These are phyloP conservation scores for Ianthella basta DNA, from an alignment of 37 sponge, comb jelly and placozoan species.

Conservation along the genomic window DNA sequence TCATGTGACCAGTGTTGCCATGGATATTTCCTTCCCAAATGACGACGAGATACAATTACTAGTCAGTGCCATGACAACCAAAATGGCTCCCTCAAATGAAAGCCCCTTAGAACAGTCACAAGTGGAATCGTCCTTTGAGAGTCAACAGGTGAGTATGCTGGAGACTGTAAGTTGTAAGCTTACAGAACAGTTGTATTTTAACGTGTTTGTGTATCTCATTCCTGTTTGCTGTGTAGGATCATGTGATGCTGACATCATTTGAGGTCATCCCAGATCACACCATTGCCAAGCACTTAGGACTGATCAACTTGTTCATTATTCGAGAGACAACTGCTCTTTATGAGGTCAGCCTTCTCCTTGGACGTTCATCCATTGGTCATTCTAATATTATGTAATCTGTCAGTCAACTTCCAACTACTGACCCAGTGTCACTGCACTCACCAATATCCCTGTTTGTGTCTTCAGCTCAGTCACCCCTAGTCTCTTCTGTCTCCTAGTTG, in stretches of 20 bases:
- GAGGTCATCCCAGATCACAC: neutral
- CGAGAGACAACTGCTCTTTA: slow-evolving; percentile 3
- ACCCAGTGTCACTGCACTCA: neutral
- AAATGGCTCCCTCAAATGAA: neutral
- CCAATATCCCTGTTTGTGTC: neutral
- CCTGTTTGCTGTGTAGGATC: too few species aligned
- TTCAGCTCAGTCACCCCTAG: neutral
- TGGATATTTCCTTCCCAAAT: slow-evolving; percentile 66
- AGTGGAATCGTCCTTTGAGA: too few species aligned
- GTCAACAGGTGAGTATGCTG: too few species aligned
- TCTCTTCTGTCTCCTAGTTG: neutral
- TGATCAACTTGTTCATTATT: slow-evolving; percentile 22
- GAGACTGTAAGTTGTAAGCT: too few species aligned
- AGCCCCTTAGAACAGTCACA: neutral
- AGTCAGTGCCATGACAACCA: neutral
- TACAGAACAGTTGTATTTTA: too few species aligned
- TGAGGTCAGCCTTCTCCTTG: neutral
- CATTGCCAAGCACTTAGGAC: neutral
- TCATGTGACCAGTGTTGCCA: slow-evolving; percentile 40
- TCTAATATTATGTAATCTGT: neutral
- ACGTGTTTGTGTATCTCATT: too few species aligned
- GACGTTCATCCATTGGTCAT: neutral
- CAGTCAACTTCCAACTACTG: neutral
- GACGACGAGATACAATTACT: slow-evolving; percentile 68
- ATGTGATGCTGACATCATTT: slow-evolving; percentile 16